phyloP scores from a whole-genome alignment of 2,888 invertebrate genomes.

The Allolobophora icterica region DNA sequence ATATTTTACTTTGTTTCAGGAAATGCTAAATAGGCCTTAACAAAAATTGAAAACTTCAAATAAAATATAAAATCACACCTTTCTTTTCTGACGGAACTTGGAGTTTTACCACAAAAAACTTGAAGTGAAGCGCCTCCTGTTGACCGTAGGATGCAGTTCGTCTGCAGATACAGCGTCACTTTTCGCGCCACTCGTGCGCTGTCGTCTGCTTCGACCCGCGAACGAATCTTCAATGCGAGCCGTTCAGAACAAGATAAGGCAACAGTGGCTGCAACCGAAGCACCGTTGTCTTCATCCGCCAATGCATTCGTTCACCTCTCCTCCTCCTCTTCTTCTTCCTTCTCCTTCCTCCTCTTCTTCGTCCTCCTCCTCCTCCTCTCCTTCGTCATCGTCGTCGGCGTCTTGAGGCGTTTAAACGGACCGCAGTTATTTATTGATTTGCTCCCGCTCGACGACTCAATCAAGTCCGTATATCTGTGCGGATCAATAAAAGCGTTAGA shows the following conservation, averaged over 20 bases:
- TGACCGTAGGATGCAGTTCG: no score
- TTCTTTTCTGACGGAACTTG: background rate
- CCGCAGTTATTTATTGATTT: background rate
- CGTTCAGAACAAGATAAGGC: background rate
- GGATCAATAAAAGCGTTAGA: conserved; percentile 17
- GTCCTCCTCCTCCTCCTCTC: no score
- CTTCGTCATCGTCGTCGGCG: background rate
- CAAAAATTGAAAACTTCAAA: background rate
- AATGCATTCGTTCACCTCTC: background rate
- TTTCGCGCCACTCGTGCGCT: background rate
- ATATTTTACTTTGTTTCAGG: background rate
- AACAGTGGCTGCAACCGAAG: background rate
- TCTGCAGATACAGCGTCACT: background rate
- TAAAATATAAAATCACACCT: background rate
- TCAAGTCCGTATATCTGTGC: background rate
- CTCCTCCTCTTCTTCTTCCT: no score
- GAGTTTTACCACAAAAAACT: background rate
- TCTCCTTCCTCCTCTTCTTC: no score
- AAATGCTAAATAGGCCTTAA: background rate
- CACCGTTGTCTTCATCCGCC: background rate
- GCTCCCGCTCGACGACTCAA: background rate
- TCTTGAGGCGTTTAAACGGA: conserved; percentile 9
- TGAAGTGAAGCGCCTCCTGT: no score
- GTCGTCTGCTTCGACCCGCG: background rate
- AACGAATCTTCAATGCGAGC: background rate